Percentiles rank a stretch among this genome's conserved stretches.
Evolutionary conservation across 2,888 invertebrate species (phyloP).

Genomic region (Fabriciana adippe): DNA sequence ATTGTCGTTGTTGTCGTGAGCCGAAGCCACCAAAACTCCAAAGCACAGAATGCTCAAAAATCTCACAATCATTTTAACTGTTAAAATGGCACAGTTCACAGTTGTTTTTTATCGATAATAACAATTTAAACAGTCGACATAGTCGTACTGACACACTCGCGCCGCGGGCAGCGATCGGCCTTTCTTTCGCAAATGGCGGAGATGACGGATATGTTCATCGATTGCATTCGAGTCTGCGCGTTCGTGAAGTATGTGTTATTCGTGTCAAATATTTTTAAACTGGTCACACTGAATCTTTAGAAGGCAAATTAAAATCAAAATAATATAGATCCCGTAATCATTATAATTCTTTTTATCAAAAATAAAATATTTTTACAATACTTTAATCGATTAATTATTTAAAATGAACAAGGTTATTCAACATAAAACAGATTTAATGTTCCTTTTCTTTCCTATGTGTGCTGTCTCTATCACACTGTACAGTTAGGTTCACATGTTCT

Average conservation of each 20-base stretch:
- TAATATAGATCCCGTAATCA: neutral
- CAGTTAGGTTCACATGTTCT: no score
- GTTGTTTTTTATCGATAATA: conserved; percentile 61
- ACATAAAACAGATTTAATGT: no score
- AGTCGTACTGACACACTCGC: conserved; percentile 74
- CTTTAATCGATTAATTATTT: no score
- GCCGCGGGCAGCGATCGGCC: conserved; percentile 72
- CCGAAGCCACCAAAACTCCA: conserved; percentile 76
- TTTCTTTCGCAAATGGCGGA: conserved; percentile 81
- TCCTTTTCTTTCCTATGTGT: no score
- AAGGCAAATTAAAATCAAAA: neutral
- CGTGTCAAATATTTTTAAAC: conserved; percentile 31
- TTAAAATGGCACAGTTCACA: conserved; percentile 70
- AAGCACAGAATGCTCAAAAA: conserved; percentile 76
- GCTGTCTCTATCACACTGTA: no score
- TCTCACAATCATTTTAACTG: conserved; percentile 81
- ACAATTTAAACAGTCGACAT: conserved; percentile 76
- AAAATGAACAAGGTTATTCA: no score
- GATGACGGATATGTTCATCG: conserved; percentile 82
- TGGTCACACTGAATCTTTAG: conserved; percentile 36
- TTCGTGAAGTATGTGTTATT: conserved; percentile 56
- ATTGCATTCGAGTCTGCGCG: conserved; percentile 67
- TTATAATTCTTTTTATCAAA: no score
- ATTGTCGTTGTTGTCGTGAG: conserved; percentile 78
- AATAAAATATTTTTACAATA: neutral